Evolutionary conservation across 2,113 vertebrate species (phyloP).

Genomic region (Carettochelys insculpta): DNA sequence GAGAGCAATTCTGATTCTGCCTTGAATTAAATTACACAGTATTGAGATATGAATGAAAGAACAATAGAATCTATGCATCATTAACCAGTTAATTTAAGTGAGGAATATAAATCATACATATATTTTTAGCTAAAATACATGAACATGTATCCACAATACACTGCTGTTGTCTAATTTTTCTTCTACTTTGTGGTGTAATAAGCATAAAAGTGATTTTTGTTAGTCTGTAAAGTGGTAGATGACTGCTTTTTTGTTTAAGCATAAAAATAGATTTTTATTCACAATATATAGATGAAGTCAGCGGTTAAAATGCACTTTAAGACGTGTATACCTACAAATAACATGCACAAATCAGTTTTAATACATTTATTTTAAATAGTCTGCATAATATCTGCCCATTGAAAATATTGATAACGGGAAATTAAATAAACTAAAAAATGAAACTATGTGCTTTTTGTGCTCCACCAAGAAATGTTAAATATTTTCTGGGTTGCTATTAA

Average conservation of each 20-base stretch:
- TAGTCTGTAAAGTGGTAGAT: too few species aligned
- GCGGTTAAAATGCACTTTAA: conserved; percentile 62
- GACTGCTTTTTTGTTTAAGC: too few species aligned
- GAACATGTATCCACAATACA: background rate
- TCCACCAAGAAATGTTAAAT: background rate
- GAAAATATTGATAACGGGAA: conserved; percentile 37
- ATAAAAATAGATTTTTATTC: conserved; percentile 52
- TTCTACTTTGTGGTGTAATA: conserved; percentile 59
- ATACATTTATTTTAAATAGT: conserved; percentile 41
- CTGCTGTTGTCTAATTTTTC: conserved; percentile 44
- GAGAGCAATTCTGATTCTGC: background rate
- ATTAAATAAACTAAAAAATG: background rate
- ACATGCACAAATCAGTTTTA: conserved; percentile 39
- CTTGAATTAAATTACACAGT: background rate
- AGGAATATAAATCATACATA: conserved; percentile 46
- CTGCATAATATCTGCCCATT: conserved; percentile 46
- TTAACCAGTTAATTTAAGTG: conserved; percentile 65
- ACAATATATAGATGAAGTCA: conserved; percentile 52
- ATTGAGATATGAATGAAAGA: conserved; percentile 2
- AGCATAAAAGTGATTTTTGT: conserved; percentile 57
- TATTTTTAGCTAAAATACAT: background rate
- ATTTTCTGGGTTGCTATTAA: background rate
- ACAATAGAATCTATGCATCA: background rate
- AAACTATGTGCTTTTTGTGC: background rate
- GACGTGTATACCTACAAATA: conserved; percentile 29